phyloP scores from a whole-genome alignment of 1,140 invertebrate genomes.

The Dendroctonus valens region DNA sequence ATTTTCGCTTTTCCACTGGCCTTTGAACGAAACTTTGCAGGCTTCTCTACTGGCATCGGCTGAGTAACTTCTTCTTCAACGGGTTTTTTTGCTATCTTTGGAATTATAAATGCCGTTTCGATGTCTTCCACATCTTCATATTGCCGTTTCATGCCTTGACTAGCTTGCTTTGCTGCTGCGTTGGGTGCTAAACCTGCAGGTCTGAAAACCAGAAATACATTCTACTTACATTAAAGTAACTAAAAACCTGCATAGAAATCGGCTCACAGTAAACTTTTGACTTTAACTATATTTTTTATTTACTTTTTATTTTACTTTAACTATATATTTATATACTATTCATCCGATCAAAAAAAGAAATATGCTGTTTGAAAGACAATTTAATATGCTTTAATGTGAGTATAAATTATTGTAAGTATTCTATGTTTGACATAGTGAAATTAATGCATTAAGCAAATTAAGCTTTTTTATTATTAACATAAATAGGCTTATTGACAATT shows the following conservation, averaged over 20 bases:
- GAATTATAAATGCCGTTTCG: slow-evolving; percentile 47
- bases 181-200: slow-evolving; percentile 31
- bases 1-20: slow-evolving; percentile 45
- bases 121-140: slow-evolving; percentile 48
- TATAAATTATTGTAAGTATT: no score
- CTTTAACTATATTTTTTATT: no score
- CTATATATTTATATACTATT: no score
- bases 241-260: background rate
- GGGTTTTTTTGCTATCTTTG: slow-evolving; percentile 42
- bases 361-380: no score
- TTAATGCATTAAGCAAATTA: no score
- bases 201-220: slow-evolving; percentile 4
- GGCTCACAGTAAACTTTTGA: no score
- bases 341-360: no score
- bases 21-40: slow-evolving; percentile 8
- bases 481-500: no score
- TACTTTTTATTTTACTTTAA: no score
- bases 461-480: no score
- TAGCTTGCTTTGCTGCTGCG: slow-evolving; percentile 27
- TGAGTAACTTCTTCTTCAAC: slow-evolving; percentile 24
- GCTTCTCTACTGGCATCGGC: background rate
- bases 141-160: slow-evolving; percentile 36
- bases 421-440: no score
- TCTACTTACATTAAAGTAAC: background rate
- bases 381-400: no score